phyloP scores from a whole-genome alignment of 2,888 invertebrate genomes.

The Aleiodes leptofemur region DNA sequence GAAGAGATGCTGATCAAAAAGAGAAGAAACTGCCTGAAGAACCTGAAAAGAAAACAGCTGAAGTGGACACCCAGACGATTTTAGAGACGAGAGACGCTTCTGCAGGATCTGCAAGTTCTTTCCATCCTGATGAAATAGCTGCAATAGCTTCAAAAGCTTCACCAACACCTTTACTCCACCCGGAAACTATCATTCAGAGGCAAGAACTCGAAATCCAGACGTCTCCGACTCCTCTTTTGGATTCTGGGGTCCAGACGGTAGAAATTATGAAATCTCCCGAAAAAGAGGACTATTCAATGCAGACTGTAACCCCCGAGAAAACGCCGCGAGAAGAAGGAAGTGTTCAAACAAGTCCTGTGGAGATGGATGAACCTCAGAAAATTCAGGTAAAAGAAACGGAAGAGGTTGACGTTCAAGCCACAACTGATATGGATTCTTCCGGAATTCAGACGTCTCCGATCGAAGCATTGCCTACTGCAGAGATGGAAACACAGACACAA shows the following conservation, averaged over 20 bases:
- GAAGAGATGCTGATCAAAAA: conserved; percentile 67
- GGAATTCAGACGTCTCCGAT: conserved; percentile 68
- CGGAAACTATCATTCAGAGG: neutral
- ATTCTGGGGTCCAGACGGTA: conserved; percentile 71
- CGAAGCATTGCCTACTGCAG: conserved; percentile 51
- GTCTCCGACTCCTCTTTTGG: conserved; percentile 78
- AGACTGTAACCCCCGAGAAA: conserved; percentile 74
- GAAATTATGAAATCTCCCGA: conserved; percentile 64
- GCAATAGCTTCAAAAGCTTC: conserved; percentile 67
- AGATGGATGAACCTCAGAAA: conserved; percentile 35
- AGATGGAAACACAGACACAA: conserved; percentile 74
- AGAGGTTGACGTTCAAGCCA: conserved; percentile 76
- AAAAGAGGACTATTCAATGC: conserved; percentile 76
- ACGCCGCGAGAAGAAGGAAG: conserved; percentile 73
- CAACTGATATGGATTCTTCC: conserved; percentile 58
- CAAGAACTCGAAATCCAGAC: conserved; percentile 79
- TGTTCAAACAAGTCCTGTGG: conserved; percentile 66
- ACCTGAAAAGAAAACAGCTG: conserved; percentile 46
- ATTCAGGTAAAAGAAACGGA: conserved; percentile 54
- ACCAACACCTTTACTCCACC: too few species aligned
- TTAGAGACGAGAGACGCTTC: conserved; percentile 62
- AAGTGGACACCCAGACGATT: conserved; percentile 65
- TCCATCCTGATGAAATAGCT: conserved; percentile 74
- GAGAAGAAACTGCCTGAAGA: conserved; percentile 69
- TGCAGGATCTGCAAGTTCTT: conserved; percentile 62